phyloP scores from a whole-genome alignment of 2,888 invertebrate genomes.

The Acanthosepion pharaonis region DNA sequence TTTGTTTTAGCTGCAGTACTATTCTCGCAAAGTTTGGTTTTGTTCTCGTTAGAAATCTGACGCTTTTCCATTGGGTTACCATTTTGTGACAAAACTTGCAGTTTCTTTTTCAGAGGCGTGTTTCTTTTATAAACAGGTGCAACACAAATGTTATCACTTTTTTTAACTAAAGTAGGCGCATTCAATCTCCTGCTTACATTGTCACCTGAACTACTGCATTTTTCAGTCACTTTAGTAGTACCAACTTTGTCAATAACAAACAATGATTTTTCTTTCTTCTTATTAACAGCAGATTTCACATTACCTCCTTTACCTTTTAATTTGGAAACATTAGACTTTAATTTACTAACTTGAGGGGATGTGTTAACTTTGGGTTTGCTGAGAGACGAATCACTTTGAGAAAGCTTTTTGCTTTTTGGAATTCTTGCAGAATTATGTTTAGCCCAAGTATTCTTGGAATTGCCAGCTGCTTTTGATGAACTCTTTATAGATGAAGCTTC shows the following conservation, averaged over 20 bases:
- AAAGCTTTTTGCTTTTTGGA: background rate
- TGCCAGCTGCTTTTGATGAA: background rate
- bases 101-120: background rate
- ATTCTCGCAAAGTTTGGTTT: background rate
- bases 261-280: background rate
- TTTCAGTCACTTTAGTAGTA: no score
- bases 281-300: background rate
- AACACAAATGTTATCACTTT: background rate
- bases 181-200: background rate
- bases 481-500: background rate
- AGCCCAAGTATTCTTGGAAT: background rate
- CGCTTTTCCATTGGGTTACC: background rate
- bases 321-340: background rate
- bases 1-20: background rate
- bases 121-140: background rate
- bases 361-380: background rate
- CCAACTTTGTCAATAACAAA: background rate
- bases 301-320: background rate
- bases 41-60: background rate
- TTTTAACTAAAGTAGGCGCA: background rate
- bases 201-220: background rate
- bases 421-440: background rate
- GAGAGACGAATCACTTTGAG: background rate
- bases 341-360: background rate
- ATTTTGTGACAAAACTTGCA: background rate